Evolutionary conservation across 2,797 vertebrate genomes (phyloP).

Genomic region (Pelobates cultripes): DNA sequence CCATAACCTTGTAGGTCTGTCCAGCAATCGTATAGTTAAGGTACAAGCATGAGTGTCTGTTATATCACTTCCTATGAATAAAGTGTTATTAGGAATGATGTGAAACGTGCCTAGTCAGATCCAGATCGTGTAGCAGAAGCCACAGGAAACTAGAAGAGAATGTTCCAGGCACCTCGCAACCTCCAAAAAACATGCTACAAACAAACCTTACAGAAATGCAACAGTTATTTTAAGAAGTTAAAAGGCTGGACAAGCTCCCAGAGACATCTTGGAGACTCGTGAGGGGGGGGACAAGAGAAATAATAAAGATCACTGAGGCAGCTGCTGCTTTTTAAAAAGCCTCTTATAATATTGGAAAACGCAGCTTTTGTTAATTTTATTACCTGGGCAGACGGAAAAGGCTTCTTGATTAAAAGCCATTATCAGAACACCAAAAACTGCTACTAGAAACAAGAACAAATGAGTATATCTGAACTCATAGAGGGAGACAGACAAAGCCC

Average conservation of each 20-base stretch:
- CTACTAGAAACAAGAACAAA: no score
- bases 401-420: not conserved
- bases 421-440: not conserved
- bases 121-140: constrained; percentile 23
- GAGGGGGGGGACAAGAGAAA: not conserved
- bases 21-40: not conserved
- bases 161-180: constrained; percentile 8
- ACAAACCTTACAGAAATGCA: constrained; percentile 13
- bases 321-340: constrained; percentile 17
- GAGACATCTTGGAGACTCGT: constrained; percentile 16
- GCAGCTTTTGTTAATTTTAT: constrained; percentile 5
- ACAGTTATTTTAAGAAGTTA: constrained; percentile 18
- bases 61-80: constrained; percentile 15
- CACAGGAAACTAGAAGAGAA: constrained; percentile 15
- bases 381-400: not conserved
- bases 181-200: constrained; percentile 3
- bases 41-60: not conserved
- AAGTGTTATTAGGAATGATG: constrained; percentile 1
- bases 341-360: not conserved
- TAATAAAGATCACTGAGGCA: not conserved
- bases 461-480: no score
- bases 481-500: no score
- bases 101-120: constrained; percentile 13
- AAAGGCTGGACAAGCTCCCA: constrained; percentile 14
- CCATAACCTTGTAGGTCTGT: not conserved